Evolutionary conservation across 1,140 invertebrate genomes (phyloP).

Genomic region (Formica selysi): DNA sequence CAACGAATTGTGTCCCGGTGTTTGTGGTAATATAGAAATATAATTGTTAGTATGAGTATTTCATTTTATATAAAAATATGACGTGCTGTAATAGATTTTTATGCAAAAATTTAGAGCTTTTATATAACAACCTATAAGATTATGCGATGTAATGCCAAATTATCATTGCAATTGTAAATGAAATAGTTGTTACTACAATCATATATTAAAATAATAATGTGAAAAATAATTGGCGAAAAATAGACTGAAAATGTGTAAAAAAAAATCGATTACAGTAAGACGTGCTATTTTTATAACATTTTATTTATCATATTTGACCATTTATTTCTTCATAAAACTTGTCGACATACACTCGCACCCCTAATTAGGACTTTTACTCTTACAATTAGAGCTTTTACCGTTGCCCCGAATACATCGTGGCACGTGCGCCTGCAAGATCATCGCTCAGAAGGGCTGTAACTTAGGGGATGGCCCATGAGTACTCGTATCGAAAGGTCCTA

Average conservation of each 20-base stretch:
- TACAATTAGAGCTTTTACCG: background rate
- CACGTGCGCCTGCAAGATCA: conserved; percentile 53
- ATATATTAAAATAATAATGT: too few species aligned
- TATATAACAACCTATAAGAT: background rate
- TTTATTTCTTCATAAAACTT: conserved; percentile 13
- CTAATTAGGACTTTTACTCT: conserved; percentile 33
- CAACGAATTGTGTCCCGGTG: background rate
- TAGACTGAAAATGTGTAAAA: background rate
- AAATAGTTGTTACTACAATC: background rate
- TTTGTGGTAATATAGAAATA: background rate
- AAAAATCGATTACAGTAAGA: background rate
- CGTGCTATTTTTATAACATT: background rate
- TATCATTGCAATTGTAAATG: background rate
- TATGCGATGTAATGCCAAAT: background rate
- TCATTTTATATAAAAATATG: background rate
- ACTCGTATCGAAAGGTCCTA: conserved; percentile 57
- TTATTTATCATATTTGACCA: background rate
- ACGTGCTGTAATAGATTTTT: background rate
- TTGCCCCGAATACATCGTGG: conserved; percentile 13
- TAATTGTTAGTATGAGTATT: background rate
- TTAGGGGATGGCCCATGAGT: conserved; percentile 42
- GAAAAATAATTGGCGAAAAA: background rate
- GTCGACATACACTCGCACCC: conserved; percentile 14
- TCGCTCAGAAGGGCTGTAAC: conserved; percentile 12
- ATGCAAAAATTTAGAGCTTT: background rate